phyloP scores from a whole-genome alignment of 2,113 vertebrate genomes.

The Pandion haliaetus region DNA sequence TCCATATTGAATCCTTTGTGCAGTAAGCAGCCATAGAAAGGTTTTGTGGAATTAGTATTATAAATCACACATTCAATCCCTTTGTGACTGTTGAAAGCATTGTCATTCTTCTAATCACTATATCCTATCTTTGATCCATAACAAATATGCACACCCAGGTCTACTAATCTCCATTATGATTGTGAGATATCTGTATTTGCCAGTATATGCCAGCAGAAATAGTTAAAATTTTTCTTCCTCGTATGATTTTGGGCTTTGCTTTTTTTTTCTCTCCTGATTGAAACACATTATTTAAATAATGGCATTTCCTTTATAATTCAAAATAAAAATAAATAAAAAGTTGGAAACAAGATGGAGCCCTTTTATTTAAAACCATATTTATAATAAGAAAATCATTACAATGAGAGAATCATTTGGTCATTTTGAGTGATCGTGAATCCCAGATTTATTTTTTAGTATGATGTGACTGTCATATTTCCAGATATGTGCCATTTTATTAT shows the following conservation, averaged over 20 bases:
- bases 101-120: slow-evolving; percentile 40
- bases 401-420: background rate
- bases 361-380: slow-evolving; percentile 15
- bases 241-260: background rate
- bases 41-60: slow-evolving; percentile 41
- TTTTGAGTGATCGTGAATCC: background rate
- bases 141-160: slow-evolving; percentile 1
- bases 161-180: background rate
- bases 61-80: background rate
- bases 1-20: slow-evolving; percentile 1
- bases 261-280: background rate
- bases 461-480: background rate
- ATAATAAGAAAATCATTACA: background rate
- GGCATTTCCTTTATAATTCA: slow-evolving; percentile 1
- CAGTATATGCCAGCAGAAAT: background rate
- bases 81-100: background rate
- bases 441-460: background rate
- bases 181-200: background rate
- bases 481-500: background rate
- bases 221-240: slow-evolving; percentile 43
- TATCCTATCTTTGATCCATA: background rate
- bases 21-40: slow-evolving; percentile 29
- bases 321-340: background rate
- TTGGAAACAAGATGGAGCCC: background rate
- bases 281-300: slow-evolving; percentile 31